Percentiles rank a stretch among this genome's conserved stretches.
Conservation (phyloP, 2,113 vertebrate genomes). For the Thryonomys swinderianus region DNA sequence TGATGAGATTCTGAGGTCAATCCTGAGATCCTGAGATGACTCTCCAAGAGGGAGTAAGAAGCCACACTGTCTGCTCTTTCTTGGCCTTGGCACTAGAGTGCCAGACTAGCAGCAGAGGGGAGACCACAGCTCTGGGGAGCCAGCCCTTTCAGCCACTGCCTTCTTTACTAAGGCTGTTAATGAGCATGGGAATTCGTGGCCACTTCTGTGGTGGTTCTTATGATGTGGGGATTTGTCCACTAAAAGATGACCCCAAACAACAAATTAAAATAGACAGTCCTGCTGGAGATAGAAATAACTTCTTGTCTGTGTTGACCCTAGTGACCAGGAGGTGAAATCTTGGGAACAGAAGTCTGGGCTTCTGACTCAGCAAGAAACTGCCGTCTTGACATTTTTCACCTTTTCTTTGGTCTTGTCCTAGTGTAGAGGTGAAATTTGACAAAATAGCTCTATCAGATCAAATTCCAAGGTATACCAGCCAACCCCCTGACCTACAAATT, state of each 20-base stretch:
- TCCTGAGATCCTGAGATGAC: neutral
- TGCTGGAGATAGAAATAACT: constrained; percentile 77
- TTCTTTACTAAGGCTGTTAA: constrained; percentile 67
- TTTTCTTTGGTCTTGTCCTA: constrained; percentile 14
- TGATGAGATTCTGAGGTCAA: neutral
- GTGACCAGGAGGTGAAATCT: constrained; percentile 72
- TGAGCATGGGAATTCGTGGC: constrained; percentile 69
- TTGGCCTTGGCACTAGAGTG: neutral
- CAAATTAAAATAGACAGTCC: constrained; percentile 70
- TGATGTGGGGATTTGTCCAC: constrained; percentile 77
- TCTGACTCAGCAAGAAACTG: constrained; percentile 75
- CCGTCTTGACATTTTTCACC: constrained; percentile 56
- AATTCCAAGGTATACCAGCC: neutral
- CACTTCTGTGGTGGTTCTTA: constrained; percentile 76
- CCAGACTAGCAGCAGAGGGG: neutral
- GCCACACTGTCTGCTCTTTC: neutral
- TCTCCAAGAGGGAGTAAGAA: constrained; percentile 39
- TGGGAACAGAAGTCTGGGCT: constrained; percentile 58
- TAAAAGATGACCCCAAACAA: constrained; percentile 64
- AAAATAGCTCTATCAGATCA: neutral
- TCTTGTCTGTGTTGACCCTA: constrained; percentile 71
- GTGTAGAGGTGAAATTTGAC: neutral
- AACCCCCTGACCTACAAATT: neutral
- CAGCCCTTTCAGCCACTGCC: neutral
- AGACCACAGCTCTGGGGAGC: constrained; percentile 54